Base-by-base conservation (phyloP, 2,888 invertebrate genomes). In the Cheilosia vernalis region DNA sequence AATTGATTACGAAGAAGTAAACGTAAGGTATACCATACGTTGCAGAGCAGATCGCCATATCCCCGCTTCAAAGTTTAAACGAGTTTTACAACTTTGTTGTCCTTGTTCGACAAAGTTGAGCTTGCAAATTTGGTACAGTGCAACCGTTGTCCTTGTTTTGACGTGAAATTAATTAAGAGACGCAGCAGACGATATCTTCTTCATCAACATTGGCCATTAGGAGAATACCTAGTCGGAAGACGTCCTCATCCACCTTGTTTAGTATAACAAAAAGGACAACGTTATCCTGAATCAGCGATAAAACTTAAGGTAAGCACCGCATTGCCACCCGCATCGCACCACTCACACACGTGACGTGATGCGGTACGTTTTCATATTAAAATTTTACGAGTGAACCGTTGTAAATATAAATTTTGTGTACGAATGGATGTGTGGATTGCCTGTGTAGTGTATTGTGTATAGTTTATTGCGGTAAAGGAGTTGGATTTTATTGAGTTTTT, bases 11-110 rank as follows among this genome's bases (percentile, higher is more conserved):
- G 55, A 60, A 42, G 63, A 69, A 64, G 21, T 53, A 24, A 44
- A 55, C 42, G 42, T 67, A 37, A 13, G 33, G 13, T 19, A 17
- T 19, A 17, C 40, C 37, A 21, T 49, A 44, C 24, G 40, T 69
- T 33, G 21, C 40, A 33, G 17, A 33, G 17, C 13, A 17, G 17
- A 37, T 37, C 37, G 51, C 64, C 44, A 9, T 30, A 9, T 30
- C 63, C 56, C 47, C 67, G 77, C 81, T 85, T 72, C 67, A 81
- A 85, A 81, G 81, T 85, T 85, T 72, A 76, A 81, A 77, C 66
- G 51, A 77, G 72, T 81, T 81, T 27, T 81, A 85, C 72, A 81
- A 81, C 81, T 81, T 85, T 66, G 64, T 72, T 82, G 66, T 78
- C 53, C 60, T 64, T 60, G 70, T n/a, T 5, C 66, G 61, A 72